A percentile compares a stretch with the other conserved stretches of the same genome.
Conservation (phyloP, 2,797 vertebrate genomes). For the Sarcophilus harrisii region DNA sequence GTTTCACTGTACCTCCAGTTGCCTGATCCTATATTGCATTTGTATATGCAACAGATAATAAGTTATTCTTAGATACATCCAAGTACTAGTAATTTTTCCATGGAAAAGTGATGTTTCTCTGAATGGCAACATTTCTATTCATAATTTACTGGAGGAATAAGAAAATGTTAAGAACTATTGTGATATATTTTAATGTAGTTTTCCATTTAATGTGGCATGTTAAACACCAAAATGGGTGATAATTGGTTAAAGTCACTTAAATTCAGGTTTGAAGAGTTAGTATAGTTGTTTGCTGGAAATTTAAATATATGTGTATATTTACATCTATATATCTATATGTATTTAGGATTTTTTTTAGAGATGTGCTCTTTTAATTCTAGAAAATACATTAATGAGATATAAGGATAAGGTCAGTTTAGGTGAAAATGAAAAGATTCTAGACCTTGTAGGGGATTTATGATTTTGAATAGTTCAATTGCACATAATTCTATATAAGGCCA, state of each 20-base stretch:
- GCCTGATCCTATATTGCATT: constrained; percentile 18
- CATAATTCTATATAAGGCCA: not conserved
- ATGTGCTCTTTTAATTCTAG: not conserved
- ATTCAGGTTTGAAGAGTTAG: constrained; percentile 39
- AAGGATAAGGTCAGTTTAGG: not conserved
- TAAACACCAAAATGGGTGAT: constrained; percentile 46
- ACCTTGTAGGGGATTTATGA: not conserved
- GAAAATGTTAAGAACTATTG: constrained; percentile 52
- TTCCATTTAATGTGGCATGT: constrained; percentile 36
- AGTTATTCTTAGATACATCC: not conserved
- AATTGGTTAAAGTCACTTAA: constrained; percentile 40
- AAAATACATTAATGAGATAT: not conserved
- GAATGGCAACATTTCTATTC: constrained; percentile 18
- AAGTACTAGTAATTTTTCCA: constrained; percentile 9
- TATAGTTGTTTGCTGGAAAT: constrained; percentile 48
- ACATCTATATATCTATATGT: not conserved
- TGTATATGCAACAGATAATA: constrained; percentile 24
- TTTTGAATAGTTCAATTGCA: not conserved
- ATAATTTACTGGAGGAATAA: constrained; percentile 41
- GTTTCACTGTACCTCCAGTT: constrained; percentile 38
- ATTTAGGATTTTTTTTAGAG: constrained; percentile 32
- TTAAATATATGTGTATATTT: constrained; percentile 48
- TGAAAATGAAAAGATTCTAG: not conserved
- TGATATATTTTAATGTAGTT: constrained; percentile 16
- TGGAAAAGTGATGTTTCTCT: constrained; percentile 23